Base-by-base conservation (phyloP, 2,888 invertebrate genomes). In the Patella caerulea region DNA sequence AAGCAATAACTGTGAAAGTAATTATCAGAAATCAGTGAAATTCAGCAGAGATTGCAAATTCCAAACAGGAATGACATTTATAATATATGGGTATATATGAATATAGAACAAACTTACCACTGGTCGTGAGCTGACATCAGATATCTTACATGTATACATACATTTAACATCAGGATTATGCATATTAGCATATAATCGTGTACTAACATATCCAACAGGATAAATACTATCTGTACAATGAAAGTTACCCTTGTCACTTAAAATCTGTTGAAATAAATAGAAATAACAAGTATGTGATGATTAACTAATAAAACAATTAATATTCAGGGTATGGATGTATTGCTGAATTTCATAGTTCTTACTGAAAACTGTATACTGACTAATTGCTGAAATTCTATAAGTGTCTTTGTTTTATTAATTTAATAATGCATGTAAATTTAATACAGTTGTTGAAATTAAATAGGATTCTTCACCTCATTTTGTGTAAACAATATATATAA, bases 101-200 rank as follows among this genome's bases (percentile, higher is more conserved):
- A 45, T 4, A 9, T 45, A 45, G 7, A 9, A 45, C 12, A 1
- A 53, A 80, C 86, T 90, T 92, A 94, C 94, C 94, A 94, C 85
- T 3, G 96, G 96, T 82, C 93, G 93, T 52, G 93, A 92, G 72
- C 95, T 95, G 75, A 94, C 94, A 88, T 96, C 96, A n/a, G 95
- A 93, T 83, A 96, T 95, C 91, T 95, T 96, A 88, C 96, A 96
- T 0, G 95, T 96, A 86, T 95, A 96, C 9, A 95, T 93, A 90
- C 95, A 95, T 88, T 94, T 95, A 17, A 94, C 92, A 71, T 94
- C 93, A 4, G 95, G 94, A 88, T 95, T 94, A 86, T 94, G 94
- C 5, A 95, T 93, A 90, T 95, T 95, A 4, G 95, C 95, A 91
- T 95, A 96, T 12, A 95, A 93, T 85, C 96, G 93, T 0, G 96